Conservation (phyloP, 1,140 invertebrate genomes). For the Aphis gossypii region DNA sequence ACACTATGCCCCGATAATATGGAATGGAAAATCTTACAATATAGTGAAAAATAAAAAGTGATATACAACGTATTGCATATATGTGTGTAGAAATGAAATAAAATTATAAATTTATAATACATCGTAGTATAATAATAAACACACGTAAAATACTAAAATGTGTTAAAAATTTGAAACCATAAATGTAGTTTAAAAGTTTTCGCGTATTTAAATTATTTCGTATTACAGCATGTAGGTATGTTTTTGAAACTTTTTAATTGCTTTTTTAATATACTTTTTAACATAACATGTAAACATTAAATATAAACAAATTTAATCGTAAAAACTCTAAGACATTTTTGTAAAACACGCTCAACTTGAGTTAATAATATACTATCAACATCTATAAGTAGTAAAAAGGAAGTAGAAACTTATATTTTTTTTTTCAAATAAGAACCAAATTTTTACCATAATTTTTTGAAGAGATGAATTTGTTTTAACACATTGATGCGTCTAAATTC, state of each 20-base stretch:
- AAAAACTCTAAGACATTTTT: not conserved
- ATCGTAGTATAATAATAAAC: not conserved
- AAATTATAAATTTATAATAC: not conserved
- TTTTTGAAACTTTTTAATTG: not conserved
- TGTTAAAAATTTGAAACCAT: not conserved
- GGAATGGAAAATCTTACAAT: not conserved
- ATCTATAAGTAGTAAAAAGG: too few relatives aligned
- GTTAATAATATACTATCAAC: not conserved
- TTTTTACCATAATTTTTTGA: not conserved
- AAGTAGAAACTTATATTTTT: not conserved
- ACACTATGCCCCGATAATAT: not conserved
- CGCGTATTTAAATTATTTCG: not conserved
- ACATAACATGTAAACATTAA: not conserved
- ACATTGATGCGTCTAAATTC: too few relatives aligned
- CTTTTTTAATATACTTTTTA: not conserved
- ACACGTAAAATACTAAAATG: not conserved
- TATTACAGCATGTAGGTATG: not conserved
- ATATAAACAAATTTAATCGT: not conserved
- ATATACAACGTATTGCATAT: not conserved
- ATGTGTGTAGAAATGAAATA: not conserved
- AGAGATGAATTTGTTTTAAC: not conserved
- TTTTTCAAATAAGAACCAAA: not conserved
- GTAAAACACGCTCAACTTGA: not conserved
- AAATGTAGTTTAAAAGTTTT: slow-evolving; percentile 15
- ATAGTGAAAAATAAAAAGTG: not conserved